Evolutionary conservation across 2,113 vertebrate species (phyloP), one percentile per base, ranked within the genome.

Genomic region (Willisornis vidua): DNA sequence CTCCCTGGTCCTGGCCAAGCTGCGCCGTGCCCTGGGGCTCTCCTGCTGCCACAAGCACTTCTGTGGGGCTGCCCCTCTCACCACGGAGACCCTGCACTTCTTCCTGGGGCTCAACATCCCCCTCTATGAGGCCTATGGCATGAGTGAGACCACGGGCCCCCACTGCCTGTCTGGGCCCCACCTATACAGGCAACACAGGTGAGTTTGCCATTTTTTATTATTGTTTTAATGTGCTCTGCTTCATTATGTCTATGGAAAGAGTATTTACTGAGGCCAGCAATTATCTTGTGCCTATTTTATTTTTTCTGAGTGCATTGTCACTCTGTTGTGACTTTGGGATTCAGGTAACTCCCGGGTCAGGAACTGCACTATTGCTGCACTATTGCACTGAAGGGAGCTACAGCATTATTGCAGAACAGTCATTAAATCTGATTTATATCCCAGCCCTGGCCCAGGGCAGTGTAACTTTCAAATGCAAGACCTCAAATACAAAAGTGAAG

Each of bases 111-210:
- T 99, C 72, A 98, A 99, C 90, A 99, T 99, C 89, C 97, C 93
- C 26, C 61, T 99, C 45, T 99, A 98, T 23, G 98, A 99, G 8
- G 98, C 97, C 17, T 99, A 99, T 3, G 99, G 99, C 37, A 99
- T 99, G 98, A 99, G 98, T 3, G 99, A 99, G 96, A 98, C 98
- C 81, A 97, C 98, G 7, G 99, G 99, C 22, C 98, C 99, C 16
- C 99, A 99, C 76, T 99, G 98, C 89, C 98, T 99, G n/a, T 99
- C 98, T 78, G 97, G 98, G 57, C 98, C 98, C 4, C 87, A 90
- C 26, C 96, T 94, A 86, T 98, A 98, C 96, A 98, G 97, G 84
- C 98, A 97, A 12, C 94, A 97, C 89, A 99, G 98, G 99, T 99
- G 93, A 95, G 75, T 52, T 25, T 41, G 10, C 3, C 9, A 26